Conservation (phyloP, 2,888 invertebrate species). For the Dryocosmus kuriphilus region DNA sequence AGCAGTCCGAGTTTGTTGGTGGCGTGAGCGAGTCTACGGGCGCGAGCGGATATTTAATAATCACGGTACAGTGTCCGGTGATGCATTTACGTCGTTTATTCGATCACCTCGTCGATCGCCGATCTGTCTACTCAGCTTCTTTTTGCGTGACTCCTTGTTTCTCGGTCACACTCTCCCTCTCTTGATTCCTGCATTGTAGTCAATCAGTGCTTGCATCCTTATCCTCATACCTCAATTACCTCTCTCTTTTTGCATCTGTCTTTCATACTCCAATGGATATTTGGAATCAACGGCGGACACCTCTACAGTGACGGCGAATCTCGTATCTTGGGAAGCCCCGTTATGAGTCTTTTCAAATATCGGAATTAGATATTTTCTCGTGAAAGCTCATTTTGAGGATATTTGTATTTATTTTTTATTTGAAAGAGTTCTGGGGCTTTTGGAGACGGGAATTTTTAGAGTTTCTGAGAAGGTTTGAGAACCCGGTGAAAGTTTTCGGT, state of each 20-base stretch:
- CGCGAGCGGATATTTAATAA: constrained; percentile 14
- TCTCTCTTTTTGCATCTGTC: not conserved
- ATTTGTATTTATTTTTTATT: not conserved
- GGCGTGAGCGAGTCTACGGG: constrained; percentile 49
- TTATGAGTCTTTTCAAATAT: not conserved
- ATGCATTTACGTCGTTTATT: not conserved
- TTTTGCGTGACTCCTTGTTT: constrained; percentile 14
- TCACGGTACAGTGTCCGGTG: not conserved
- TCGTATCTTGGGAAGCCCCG: not conserved
- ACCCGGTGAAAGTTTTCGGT: no score
- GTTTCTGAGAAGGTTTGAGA: no score
- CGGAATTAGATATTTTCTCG: not conserved
- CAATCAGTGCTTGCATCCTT: not conserved
- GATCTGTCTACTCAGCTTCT: constrained; percentile 12
- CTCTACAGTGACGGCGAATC: not conserved
- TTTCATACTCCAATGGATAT: not conserved
- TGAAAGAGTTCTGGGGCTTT: not conserved
- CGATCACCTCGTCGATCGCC: constrained; percentile 1
- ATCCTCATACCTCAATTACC: not conserved
- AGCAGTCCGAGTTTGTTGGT: constrained; percentile 54
- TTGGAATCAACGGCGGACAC: not conserved
- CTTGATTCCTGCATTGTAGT: not conserved
- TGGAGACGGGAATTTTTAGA: not conserved
- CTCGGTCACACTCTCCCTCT: not conserved
- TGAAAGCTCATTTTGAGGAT: not conserved